Evolutionary conservation across 2,113 vertebrate genomes (phyloP).

Genomic region (Atlantisia rogersi): DNA sequence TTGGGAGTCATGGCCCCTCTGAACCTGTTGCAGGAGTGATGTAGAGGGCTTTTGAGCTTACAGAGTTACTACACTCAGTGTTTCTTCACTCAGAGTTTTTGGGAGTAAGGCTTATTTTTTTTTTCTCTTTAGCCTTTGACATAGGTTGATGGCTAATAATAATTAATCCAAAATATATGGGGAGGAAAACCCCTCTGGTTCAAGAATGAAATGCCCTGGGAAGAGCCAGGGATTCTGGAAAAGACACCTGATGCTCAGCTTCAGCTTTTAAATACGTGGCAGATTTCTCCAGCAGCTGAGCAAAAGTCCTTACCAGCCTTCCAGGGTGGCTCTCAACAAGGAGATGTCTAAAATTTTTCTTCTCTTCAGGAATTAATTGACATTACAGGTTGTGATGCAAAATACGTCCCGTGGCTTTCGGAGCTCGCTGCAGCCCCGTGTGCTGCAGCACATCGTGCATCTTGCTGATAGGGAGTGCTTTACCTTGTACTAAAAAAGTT

Average conservation of each 20-base stretch:
- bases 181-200: not conserved
- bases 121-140: not conserved
- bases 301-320: not conserved
- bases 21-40: not conserved
- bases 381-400: not conserved
- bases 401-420: not conserved
- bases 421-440: not conserved
- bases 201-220: not conserved
- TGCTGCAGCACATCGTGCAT: accelerated
- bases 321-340: not conserved
- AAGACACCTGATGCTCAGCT: not conserved
- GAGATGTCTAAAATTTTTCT: not conserved
- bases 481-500: not conserved
- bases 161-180: not conserved
- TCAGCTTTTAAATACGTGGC: not conserved
- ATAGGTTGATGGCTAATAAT: not conserved
- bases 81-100: not conserved
- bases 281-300: not conserved
- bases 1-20: not conserved
- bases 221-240: not conserved
- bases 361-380: not conserved
- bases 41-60: not conserved
- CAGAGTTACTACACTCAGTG: not conserved
- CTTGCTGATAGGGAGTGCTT: not conserved
- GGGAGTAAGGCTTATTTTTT: not conserved